Percentiles rank a stretch among this genome's conserved stretches.
phyloP scores from a whole-genome alignment of 2,888 invertebrate genomes.

The Metellina segmentata region DNA sequence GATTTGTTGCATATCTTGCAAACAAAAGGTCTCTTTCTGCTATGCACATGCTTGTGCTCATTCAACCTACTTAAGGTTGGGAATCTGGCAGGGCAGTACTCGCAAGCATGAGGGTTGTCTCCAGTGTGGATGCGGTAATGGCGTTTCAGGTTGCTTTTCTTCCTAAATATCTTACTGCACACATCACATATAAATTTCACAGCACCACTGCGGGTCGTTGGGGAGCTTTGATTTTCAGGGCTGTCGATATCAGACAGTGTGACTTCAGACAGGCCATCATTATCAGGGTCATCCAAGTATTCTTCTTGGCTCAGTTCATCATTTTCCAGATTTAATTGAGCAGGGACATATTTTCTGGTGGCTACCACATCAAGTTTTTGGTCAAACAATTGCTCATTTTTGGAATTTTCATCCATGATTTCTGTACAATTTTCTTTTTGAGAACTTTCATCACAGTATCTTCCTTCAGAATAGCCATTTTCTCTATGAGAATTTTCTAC shows the following conservation, averaged over 20 bases:
- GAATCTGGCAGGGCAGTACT: not conserved
- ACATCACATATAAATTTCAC: slow-evolving; percentile 22
- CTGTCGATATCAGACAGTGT: not conserved
- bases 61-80: not conserved
- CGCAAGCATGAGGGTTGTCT: slow-evolving; percentile 14
- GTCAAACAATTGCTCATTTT: not conserved
- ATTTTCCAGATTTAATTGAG: no score
- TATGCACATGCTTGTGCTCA: no score
- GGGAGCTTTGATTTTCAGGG: not conserved
- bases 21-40: no score
- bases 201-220: not conserved
- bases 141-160: slow-evolving; percentile 8
- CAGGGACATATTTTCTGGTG: not conserved
- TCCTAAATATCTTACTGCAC: not conserved
- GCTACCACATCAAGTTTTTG: not conserved
- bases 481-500: no score
- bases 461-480: not conserved
- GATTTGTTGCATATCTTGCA: not conserved
- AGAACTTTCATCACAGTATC: not conserved
- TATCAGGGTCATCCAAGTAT: not conserved
- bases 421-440: not conserved
- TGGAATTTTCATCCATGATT: not conserved
- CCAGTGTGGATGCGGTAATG: slow-evolving; percentile 20
- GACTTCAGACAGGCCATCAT: not conserved
- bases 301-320: not conserved